phyloP scores from a whole-genome alignment of 64 coral and sea anemone species.

The Stylophora pistillata region DNA sequence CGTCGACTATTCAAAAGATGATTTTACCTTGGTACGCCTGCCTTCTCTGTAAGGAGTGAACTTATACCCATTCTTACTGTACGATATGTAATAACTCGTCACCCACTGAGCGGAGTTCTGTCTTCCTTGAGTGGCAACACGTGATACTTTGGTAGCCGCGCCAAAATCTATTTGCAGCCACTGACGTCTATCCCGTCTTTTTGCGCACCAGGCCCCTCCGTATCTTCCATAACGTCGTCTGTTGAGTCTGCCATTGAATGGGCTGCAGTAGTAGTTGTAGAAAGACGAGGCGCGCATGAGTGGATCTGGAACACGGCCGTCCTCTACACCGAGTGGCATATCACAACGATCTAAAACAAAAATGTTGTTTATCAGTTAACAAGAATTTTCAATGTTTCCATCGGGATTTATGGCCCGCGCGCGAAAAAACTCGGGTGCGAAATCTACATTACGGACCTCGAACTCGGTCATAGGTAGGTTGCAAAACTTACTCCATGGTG shows the following conservation, averaged over 20 bases:
- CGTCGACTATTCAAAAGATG: background rate
- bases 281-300: slow-evolving; percentile 34
- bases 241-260: slow-evolving; percentile 48
- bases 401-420: no score
- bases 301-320: slow-evolving; percentile 48
- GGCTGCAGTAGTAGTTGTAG: slow-evolving; percentile 31
- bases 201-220: slow-evolving; percentile 63
- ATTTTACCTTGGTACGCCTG: slow-evolving; percentile 32
- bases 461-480: background rate
- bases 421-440: no score
- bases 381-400: no score
- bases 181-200: slow-evolving; percentile 44
- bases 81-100: slow-evolving; percentile 69
- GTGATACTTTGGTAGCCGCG: slow-evolving; percentile 59
- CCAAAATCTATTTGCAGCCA: slow-evolving; percentile 86
- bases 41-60: slow-evolving; percentile 62
- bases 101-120: slow-evolving; percentile 85
- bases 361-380: background rate
- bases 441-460: no score
- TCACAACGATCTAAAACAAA: slow-evolving; percentile 49
- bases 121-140: slow-evolving; percentile 80
- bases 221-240: slow-evolving; percentile 18
- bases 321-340: slow-evolving; percentile 66
- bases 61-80: slow-evolving; percentile 76
- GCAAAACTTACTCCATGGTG: slow-evolving; percentile 35